A percentile compares a stretch with the other conserved stretches of the same genome.
Conservation (phyloP, 2,113 vertebrate species). For the Rhinolophus ferrumequinum region DNA sequence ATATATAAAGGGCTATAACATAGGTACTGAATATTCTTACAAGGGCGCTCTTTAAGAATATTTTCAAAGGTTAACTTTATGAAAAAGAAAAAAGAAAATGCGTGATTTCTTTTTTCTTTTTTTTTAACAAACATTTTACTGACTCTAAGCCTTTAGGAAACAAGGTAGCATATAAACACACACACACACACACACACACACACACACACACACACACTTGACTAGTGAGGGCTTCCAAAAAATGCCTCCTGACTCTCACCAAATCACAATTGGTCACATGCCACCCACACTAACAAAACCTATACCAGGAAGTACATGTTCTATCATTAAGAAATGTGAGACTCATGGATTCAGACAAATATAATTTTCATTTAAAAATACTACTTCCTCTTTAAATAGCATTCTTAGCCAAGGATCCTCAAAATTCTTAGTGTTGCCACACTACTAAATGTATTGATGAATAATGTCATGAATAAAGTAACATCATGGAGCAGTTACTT, state of each 20-base stretch:
- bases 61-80: slow-evolving; percentile 32
- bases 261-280: not conserved
- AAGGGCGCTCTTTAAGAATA: not conserved
- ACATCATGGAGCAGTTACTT: not conserved
- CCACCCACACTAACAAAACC: not conserved
- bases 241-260: not conserved
- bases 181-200: not conserved
- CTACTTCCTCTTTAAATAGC: not conserved
- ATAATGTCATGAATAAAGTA: no score
- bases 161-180: not conserved
- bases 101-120: not conserved
- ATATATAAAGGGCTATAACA: not conserved
- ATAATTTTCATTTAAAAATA: slow-evolving; percentile 18
- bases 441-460: not conserved
- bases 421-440: not conserved
- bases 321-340: not conserved
- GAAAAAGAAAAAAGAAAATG: slow-evolving; percentile 25
- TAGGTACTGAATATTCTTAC: not conserved
- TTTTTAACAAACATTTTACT: not conserved
- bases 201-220: not conserved
- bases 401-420: not conserved
- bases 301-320: not conserved
- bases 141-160: slow-evolving; percentile 4
- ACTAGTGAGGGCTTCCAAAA: not conserved
- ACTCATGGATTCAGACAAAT: not conserved